phyloP scores from a whole-genome alignment of 2,888 invertebrate species.

The Oeneis ivallda region DNA sequence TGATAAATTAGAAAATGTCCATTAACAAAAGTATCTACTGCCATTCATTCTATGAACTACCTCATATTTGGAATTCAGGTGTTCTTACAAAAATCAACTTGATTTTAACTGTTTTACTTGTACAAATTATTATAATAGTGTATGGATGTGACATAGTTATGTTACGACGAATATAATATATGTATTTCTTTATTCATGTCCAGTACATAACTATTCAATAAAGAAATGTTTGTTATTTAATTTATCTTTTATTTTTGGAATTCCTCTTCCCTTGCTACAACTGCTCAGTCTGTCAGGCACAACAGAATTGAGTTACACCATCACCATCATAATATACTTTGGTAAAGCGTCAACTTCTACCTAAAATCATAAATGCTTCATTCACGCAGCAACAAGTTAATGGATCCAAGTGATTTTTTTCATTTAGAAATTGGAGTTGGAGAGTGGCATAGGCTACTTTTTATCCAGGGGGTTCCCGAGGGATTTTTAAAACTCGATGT shows the following conservation, averaged over 20 bases:
- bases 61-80: slow-evolving; percentile 65
- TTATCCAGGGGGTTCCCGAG: too few species aligned
- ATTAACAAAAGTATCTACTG: slow-evolving; percentile 29
- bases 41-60: slow-evolving; percentile 54
- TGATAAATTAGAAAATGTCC: slow-evolving; percentile 25
- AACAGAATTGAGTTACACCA: too few species aligned
- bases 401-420: too few species aligned
- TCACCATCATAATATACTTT: too few species aligned
- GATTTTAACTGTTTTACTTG: slow-evolving; percentile 57
- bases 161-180: slow-evolving; percentile 66
- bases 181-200: slow-evolving; percentile 80
- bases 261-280: not conserved
- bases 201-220: slow-evolving; percentile 77
- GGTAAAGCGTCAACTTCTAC: too few species aligned
- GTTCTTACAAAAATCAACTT: slow-evolving; percentile 47
- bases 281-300: too few species aligned
- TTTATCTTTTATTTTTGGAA: slow-evolving; percentile 38
- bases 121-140: slow-evolving; percentile 66
- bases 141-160: slow-evolving; percentile 70
- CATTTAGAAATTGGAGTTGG: too few species aligned
- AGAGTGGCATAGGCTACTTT: too few species aligned
- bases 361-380: too few species aligned
- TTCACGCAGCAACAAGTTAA: too few species aligned
- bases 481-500: too few species aligned
- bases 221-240: slow-evolving; percentile 80